phyloP scores from a whole-genome alignment of 2,797 vertebrate species.

The Lutra lutra region DNA sequence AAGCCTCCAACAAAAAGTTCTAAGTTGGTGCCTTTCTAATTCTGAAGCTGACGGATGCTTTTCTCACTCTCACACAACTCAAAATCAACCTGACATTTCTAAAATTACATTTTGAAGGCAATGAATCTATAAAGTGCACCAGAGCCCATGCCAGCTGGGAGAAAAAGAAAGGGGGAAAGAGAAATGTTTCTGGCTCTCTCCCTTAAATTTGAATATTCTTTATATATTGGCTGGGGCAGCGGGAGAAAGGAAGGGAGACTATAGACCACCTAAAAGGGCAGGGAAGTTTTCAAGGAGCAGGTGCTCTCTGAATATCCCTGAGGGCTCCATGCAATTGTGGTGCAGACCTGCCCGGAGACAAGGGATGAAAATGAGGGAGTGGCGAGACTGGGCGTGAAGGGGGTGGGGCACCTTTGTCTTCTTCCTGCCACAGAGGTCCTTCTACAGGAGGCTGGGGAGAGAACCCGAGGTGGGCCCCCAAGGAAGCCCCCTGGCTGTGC shows the following conservation, averaged over 20 bases:
- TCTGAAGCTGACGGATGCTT: conserved; percentile 43
- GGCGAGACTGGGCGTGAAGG: neutral
- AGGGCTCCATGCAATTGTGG: neutral
- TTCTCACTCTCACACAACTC: conserved; percentile 65
- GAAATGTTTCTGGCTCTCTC: neutral
- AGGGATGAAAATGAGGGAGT: neutral
- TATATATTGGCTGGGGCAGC: neutral
- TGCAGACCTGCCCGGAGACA: neutral
- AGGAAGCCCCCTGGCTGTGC: neutral
- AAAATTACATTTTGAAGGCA: conserved; percentile 67
- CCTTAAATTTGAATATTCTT: neutral
- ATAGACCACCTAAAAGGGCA: neutral
- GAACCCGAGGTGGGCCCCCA: neutral
- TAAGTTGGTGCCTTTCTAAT: conserved; percentile 60
- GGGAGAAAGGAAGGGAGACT: neutral
- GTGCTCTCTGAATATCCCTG: neutral
- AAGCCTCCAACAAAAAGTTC: neutral
- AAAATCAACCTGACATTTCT: conserved; percentile 75
- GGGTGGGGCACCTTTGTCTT: neutral
- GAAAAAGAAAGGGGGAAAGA: neutral
- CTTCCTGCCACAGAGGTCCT: neutral
- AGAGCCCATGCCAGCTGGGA: neutral
- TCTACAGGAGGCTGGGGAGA: neutral
- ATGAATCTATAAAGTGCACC: conserved; percentile 45
- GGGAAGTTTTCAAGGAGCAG: neutral